Conservation (phyloP, 2,113 vertebrate genomes). For the Corydoras sp. region DNA sequence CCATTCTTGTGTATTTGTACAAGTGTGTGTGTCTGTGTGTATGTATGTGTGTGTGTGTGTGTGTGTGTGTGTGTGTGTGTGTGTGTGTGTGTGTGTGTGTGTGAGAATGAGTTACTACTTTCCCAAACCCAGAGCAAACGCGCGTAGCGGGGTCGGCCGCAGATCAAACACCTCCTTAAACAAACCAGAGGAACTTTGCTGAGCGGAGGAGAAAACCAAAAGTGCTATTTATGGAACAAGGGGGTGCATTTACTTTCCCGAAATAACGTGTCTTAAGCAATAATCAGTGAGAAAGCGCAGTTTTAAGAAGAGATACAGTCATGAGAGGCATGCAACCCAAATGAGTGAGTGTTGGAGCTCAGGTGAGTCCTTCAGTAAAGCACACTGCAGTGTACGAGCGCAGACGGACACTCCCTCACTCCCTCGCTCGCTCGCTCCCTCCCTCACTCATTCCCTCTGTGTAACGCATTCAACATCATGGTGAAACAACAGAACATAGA, state of each 20-base stretch:
- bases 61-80: conserved; percentile 2
- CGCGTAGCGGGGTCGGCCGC: conserved; percentile 18
- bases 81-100: neutral
- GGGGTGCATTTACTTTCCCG: conserved; percentile 63
- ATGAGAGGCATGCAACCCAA: neutral
- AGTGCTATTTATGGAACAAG: conserved; percentile 65
- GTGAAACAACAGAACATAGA: too few species aligned
- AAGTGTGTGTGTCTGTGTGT: neutral
- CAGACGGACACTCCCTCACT: too few species aligned
- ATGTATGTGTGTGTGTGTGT: neutral
- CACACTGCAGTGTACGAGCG: too few species aligned
- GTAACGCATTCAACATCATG: too few species aligned
- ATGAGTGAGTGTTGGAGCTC: conserved; percentile 13
- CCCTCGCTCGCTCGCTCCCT: too few species aligned
- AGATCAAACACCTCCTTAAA: conserved; percentile 58
- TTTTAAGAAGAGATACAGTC: conserved; percentile 30
- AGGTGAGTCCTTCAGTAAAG: too few species aligned
- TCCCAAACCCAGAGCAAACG: conserved; percentile 26
- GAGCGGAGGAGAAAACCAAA: conserved; percentile 44
- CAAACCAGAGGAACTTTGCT: conserved; percentile 60
- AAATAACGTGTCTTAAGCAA: conserved; percentile 63
- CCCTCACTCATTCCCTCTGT: too few species aligned
- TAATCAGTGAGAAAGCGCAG: conserved; percentile 51
- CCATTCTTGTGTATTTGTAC: neutral
- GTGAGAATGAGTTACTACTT: neutral